Conservation (phyloP, 2,888 invertebrate species). For the Chloroclystis v-ata region DNA sequence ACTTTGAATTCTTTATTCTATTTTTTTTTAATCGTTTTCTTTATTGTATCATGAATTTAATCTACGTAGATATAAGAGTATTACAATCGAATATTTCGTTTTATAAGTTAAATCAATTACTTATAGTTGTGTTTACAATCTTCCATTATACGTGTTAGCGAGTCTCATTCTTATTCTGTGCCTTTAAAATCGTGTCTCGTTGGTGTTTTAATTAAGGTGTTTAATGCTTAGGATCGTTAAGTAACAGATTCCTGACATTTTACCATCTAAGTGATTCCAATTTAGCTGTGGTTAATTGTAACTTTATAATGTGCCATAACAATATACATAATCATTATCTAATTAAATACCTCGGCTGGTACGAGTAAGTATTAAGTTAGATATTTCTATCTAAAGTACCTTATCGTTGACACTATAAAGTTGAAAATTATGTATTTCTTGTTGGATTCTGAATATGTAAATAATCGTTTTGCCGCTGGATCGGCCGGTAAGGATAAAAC, state of each 20-base stretch:
- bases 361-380: background rate
- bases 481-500: background rate
- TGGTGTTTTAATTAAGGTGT: background rate
- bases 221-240: background rate
- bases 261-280: too few relatives aligned
- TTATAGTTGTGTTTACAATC: too few relatives aligned
- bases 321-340: background rate
- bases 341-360: background rate
- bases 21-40: too few relatives aligned
- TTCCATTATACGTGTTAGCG: background rate
- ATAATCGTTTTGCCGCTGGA: background rate
- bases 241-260: background rate
- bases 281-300: background rate
- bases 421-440: background rate
- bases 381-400: background rate
- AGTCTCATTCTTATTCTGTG: constrained; percentile 5
- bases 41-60: too few relatives aligned
- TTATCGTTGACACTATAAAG: background rate
- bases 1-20: too few relatives aligned
- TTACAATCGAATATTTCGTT: too few relatives aligned
- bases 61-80: too few relatives aligned
- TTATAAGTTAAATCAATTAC: too few relatives aligned
- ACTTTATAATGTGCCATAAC: background rate
- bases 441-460: background rate
- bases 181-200: constrained; percentile 6